Base-by-base conservation (phyloP, 1,140 invertebrate species). In the Calliopsis andreniformis region DNA sequence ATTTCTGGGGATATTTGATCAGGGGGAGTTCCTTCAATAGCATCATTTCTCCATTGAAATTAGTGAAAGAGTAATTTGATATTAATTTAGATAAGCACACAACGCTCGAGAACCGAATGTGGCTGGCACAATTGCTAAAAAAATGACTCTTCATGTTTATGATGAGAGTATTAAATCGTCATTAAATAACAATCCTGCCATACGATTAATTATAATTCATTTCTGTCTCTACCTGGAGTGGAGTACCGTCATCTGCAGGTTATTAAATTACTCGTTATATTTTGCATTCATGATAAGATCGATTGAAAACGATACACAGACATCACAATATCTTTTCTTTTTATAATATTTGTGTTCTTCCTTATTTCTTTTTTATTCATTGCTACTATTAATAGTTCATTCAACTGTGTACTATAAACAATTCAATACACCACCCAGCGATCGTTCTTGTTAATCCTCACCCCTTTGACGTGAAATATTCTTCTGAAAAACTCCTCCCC, bases 111-210 rank as follows among this genome's bases (percentile, higher is more conserved):
- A 39, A 10, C 68, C 28, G 20, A 43, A 72, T 47, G n/a, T 61
- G 47, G 55, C 43, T 63, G 42, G 53, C 56, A 62, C 61, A 68
- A 72, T 72, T 72, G 72, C 56, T 72, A 78, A 72, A 59, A 61
- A 55, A 78, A 59, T 45, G n/a, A 32, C 43, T 23, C 56, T 5
- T 39, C 39, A 43, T 7, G 58, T 42, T 35, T 45, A 43, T 72
- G 59, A 23, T 32, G 35, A 14, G 64, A 63, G 42, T 49, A 58
- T 45, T 8, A 8, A 49, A 2, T 49, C 47, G 6, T 0, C 7
- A 49, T 56, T 32, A 32, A n/a, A n/a, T n/a, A n/a, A n/a, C n/a
- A n/a, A n/a, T n/a, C n/a, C n/a, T n/a, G n/a, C n/a, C n/a, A n/a
- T n/a, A n/a, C n/a, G n/a, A n/a, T n/a, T n/a, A n/a, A n/a, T n/a